phyloP scores from a whole-genome alignment of 2,113 vertebrate species.

The Periophthalmodon schlosseri region DNA sequence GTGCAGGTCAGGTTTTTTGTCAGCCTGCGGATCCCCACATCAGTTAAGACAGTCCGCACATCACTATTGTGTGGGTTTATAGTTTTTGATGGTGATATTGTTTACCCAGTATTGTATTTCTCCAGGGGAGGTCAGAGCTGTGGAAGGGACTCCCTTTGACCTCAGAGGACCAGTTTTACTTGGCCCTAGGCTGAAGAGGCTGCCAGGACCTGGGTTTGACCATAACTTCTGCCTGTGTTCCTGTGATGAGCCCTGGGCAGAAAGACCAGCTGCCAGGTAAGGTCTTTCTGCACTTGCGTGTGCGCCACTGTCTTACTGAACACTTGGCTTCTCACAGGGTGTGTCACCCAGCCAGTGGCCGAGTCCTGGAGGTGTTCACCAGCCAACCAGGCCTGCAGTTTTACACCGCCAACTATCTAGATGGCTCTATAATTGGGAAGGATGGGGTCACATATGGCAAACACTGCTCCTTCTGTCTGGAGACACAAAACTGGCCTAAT shows the following conservation, averaged over 20 bases:
- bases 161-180: conserved; percentile 82
- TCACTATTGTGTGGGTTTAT: neutral
- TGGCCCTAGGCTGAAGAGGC: conserved; percentile 80
- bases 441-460: conserved; percentile 76
- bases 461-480: conserved; percentile 91
- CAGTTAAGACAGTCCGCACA: neutral
- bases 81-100: neutral
- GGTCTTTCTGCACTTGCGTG: neutral
- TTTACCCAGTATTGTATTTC: neutral
- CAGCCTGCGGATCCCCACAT: no score
- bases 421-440: conserved; percentile 87
- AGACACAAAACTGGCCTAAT: conserved; percentile 95
- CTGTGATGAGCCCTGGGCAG: conserved; percentile 53
- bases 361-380: conserved; percentile 85
- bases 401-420: conserved; percentile 93
- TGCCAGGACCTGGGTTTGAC: conserved; percentile 85
- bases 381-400: conserved; percentile 94
- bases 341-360: conserved; percentile 79
- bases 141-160: conserved; percentile 86
- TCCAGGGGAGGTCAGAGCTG: conserved; percentile 83
- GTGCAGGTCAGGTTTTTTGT: neutral
- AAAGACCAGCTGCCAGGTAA: conserved; percentile 82
- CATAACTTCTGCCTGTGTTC: conserved; percentile 91
- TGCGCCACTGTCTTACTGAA: neutral
- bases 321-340: conserved; percentile 71